These are phyloP conservation scores for Tipula lateralis DNA, from an alignment of 2,888 invertebrate species.

Conservation along the genomic window DNA sequence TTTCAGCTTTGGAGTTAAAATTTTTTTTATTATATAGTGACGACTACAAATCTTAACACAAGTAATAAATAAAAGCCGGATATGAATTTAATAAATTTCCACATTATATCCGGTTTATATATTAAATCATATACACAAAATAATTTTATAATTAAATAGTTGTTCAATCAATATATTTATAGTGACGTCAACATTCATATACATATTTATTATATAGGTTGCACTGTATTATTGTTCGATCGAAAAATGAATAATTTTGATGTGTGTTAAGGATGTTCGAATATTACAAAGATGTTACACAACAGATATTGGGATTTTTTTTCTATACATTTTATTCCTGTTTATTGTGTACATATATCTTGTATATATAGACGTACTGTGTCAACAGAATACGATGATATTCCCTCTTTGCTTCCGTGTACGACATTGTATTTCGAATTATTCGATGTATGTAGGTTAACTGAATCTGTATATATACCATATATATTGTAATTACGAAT, in stretches of 20 bases:
- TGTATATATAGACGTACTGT: background rate
- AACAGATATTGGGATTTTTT: background rate
- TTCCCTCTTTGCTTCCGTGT: background rate
- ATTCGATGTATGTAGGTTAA: background rate
- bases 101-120: background rate
- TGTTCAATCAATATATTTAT: background rate
- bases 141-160: background rate
- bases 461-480: background rate
- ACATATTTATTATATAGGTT: background rate
- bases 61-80: background rate
- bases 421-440: background rate
- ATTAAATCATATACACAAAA: background rate
- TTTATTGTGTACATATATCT: background rate
- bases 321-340: background rate
- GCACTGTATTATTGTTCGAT: background rate
- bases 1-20: background rate
- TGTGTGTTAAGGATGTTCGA: constrained; percentile 1
- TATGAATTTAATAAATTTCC: background rate
- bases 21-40: background rate
- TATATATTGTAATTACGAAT: background rate
- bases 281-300: constrained; percentile 1
- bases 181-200: background rate
- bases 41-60: background rate
- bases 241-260: background rate
- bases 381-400: background rate